Percentiles rank a stretch among this genome's conserved stretches.
Conservation (phyloP, 2,113 vertebrate genomes). For the Pionites leucogaster region DNA sequence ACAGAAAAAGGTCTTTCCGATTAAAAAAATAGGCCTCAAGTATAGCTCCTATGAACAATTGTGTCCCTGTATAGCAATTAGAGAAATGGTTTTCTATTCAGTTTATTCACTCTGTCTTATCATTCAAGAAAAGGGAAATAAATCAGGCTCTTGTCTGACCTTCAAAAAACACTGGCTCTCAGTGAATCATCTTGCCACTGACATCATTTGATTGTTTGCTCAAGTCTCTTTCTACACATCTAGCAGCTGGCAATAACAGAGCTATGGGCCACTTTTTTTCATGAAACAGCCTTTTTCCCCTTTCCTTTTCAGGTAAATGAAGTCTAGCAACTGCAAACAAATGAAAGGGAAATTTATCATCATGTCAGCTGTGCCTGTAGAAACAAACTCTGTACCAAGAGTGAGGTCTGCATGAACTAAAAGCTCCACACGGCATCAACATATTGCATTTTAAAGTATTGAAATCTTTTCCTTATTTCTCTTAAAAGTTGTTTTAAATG, state of each 20-base stretch:
- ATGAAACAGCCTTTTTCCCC: neutral
- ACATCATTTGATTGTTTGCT: neutral
- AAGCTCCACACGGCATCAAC: neutral
- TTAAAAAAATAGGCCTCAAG: neutral
- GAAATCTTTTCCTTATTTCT: neutral
- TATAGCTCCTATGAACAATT: neutral
- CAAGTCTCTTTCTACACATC: neutral
- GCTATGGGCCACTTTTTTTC: neutral
- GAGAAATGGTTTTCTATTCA: neutral
- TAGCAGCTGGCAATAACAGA: neutral
- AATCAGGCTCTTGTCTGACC: slow-evolving; percentile 7
- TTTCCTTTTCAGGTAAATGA: slow-evolving; percentile 12
- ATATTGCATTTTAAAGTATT: neutral
- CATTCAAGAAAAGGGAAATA: slow-evolving; percentile 43
- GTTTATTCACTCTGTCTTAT: slow-evolving; percentile 7
- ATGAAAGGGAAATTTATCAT: neutral
- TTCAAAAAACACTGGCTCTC: slow-evolving; percentile 25
- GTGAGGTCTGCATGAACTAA: neutral
- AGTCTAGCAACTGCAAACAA: neutral
- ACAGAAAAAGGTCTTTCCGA: neutral
- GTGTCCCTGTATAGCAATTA: neutral
- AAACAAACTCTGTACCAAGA: neutral
- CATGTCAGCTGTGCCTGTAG: neutral
- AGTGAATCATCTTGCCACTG: slow-evolving; percentile 21
- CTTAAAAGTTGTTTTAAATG: neutral